Conservation (phyloP, 2,797 vertebrate genomes). For the Peromyscus aztecus region DNA sequence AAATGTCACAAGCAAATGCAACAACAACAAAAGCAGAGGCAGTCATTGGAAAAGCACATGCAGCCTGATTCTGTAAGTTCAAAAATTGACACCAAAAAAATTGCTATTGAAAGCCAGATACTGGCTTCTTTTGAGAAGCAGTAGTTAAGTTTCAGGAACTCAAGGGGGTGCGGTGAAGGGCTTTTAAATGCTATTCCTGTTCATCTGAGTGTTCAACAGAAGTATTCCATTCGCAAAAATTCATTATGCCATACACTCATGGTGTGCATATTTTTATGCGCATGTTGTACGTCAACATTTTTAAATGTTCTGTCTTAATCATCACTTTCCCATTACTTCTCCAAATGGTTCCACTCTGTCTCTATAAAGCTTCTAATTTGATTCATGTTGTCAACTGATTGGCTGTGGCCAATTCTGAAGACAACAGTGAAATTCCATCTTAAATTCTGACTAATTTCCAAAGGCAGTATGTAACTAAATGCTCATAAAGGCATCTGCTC, state of each 20-base stretch:
- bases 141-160: neutral
- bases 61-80: neutral
- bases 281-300: neutral
- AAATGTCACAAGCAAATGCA: neutral
- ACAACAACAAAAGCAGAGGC: neutral
- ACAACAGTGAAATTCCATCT: neutral
- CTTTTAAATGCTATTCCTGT: neutral
- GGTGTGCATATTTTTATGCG: neutral
- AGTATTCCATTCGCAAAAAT: neutral
- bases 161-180: neutral
- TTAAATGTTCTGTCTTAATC: neutral
- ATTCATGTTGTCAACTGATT: neutral
- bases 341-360: neutral
- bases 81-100: neutral
- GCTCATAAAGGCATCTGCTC: neutral
- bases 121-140: neutral
- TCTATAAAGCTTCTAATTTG: neutral
- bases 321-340: neutral
- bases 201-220: neutral
- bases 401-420: neutral
- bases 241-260: neutral
- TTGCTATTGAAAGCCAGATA: neutral
- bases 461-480: neutral
- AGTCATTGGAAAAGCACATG: neutral
- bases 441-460: constrained; percentile 12